These are phyloP conservation scores for Beaufortia kweichowensis DNA, from an alignment of 2,113 vertebrate species.

Conservation along the genomic window DNA sequence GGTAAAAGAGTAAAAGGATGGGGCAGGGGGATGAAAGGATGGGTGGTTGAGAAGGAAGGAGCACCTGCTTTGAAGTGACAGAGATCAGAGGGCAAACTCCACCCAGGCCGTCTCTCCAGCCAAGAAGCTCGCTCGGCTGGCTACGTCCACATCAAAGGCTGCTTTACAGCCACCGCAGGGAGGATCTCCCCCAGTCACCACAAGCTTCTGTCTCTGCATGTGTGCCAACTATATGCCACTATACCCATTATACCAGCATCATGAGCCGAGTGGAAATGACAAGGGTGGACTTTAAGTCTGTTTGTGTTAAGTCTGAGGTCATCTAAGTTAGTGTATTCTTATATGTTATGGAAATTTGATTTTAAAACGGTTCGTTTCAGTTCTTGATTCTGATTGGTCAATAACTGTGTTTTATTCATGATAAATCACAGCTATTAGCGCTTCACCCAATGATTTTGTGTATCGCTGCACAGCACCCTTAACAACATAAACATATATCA, in stretches of 20 bases:
- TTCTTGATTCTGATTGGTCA: no score
- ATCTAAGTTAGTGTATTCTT: neutral
- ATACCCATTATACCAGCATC: constrained; percentile 14
- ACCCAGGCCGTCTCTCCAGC: constrained; percentile 55
- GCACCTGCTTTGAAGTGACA: constrained; percentile 56
- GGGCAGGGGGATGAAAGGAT: constrained; percentile 49
- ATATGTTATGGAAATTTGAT: neutral
- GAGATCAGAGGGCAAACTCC: constrained; percentile 58
- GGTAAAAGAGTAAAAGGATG: constrained; percentile 21
- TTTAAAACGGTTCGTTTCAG: no score
- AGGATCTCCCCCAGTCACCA: constrained; percentile 41
- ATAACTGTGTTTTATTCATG: no score
- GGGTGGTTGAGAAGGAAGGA: constrained; percentile 41
- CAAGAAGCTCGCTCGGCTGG: constrained; percentile 50
- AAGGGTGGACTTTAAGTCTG: constrained; percentile 1
- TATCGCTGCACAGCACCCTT: no score
- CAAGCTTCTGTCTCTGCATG: constrained; percentile 15
- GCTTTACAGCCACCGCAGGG: constrained; percentile 47
- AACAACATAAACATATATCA: no score
- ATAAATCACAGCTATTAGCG: no score
- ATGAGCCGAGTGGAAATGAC: neutral
- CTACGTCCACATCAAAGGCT: constrained; percentile 60
- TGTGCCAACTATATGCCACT: constrained; percentile 36
- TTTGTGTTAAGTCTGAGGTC: neutral
- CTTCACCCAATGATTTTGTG: no score